A percentile compares a stretch with the other conserved stretches of the same genome.
These are phyloP conservation scores for Dipodomys ordii DNA, from an alignment of 2,113 vertebrate species.

Conservation along the genomic window DNA sequence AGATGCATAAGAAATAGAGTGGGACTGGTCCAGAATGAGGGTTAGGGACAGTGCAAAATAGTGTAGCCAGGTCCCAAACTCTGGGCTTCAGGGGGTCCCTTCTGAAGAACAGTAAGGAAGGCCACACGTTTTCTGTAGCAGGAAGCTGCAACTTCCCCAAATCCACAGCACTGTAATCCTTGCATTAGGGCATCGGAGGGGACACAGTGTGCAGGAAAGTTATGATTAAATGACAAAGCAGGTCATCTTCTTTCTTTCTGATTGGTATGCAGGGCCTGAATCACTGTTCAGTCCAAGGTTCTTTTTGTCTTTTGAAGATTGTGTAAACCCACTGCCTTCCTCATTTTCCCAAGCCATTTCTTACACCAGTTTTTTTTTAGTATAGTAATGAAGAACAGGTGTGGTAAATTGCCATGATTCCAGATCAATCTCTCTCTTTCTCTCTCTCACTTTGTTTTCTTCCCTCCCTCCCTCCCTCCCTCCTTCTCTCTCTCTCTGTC, in stretches of 20 bases:
- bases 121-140: background rate
- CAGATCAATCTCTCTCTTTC: background rate
- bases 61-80: background rate
- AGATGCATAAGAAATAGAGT: background rate
- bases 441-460: too few species aligned
- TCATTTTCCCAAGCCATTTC: background rate
- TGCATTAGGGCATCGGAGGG: background rate
- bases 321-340: too few species aligned
- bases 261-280: background rate
- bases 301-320: background rate
- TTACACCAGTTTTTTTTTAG: background rate
- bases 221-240: background rate
- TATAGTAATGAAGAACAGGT: background rate
- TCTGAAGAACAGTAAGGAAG: background rate
- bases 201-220: background rate
- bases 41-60: too few species aligned
- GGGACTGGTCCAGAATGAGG: background rate
- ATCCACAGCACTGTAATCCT: accelerated
- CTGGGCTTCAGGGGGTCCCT: background rate
- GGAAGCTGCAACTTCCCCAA: background rate
- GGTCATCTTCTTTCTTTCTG: background rate
- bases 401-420: background rate
- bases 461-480: background rate
- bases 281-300: background rate
- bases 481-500: background rate